Conservation (phyloP, 2,113 vertebrate species). For the Pangasianodon gigas region DNA sequence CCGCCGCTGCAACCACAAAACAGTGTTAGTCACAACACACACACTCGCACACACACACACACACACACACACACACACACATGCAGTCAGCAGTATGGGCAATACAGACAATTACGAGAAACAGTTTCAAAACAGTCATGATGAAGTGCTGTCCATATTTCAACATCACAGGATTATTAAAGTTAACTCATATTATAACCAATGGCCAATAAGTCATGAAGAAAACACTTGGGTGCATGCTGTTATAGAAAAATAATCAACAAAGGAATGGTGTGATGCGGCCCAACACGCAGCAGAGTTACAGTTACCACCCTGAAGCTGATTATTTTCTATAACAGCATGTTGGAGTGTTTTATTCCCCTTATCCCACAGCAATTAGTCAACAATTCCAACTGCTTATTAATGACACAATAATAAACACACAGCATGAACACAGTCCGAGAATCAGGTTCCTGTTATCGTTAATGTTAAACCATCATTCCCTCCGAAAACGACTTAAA, state of each 20-base stretch:
- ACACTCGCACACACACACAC: not conserved
- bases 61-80: conserved; percentile 1
- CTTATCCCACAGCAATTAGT: not conserved
- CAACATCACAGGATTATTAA: not conserved
- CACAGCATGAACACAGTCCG: not conserved
- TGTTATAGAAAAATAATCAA: not conserved
- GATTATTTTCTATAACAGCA: not conserved
- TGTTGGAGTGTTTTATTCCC: not conserved
- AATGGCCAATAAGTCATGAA: not conserved
- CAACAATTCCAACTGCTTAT: not conserved
- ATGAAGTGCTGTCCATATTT: not conserved
- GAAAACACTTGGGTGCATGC: not conserved
- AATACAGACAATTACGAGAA: not conserved
- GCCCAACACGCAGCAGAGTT: not conserved
- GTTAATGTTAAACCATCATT: not conserved
- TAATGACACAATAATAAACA: not conserved
- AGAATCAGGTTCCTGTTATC: not conserved
- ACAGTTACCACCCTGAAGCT: not conserved
- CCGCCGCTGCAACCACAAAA: conserved; percentile 78
- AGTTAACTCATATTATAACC: not conserved
- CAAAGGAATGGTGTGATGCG: not conserved
- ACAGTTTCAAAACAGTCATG: not conserved
- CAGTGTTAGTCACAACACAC: conserved; percentile 1
- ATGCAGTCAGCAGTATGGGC: not conserved
- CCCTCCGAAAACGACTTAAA: not conserved